Base-by-base conservation (phyloP, 2,888 invertebrate species). In the Scaptomyza polygonia region DNA sequence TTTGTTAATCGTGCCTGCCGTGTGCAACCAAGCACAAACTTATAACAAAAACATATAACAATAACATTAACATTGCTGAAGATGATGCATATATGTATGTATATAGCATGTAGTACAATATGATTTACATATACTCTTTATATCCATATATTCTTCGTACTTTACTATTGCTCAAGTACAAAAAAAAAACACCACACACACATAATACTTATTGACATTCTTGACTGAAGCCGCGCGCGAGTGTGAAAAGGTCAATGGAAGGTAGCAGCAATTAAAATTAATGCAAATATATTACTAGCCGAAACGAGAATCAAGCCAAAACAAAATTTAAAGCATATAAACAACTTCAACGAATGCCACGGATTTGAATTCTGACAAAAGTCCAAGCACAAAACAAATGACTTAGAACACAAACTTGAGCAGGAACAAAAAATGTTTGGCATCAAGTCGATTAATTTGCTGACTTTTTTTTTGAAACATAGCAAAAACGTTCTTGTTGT, bases 1-100 rank as follows among this genome's bases (percentile, higher is more conserved):
- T 72, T 73, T 59, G 57, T 71, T 53, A 53, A 49, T 73, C 47
- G 56, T 39, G n/a, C 14, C 14, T 75, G 56, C 47, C 61, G 81
- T 86, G 86, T 78, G 84, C 89, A 89, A 56, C 82, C 76, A 66
- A 87, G 83, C 86, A 87, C 87, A 69, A 67, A 85, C 70, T 44
- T 45, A 53, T 30, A 42, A 16, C 34, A 27, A 72, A 32, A 30
- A 53, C 40, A 67, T 66, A 65, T 55, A 59, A 39, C 29, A 72
- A 44, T 34, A 54, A 29, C 55, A 64, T 49, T 54, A 58, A 58
- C 66, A 67, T 63, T 62, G 56, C 56, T 40, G 56, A 72, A 77
- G 66, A 70, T 73, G 56, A 61, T 77, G 64, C 56, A 77, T 64
- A 58, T 63, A 16, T 63, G 45, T 18, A 16, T 32, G 1, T 32